phyloP scores from a whole-genome alignment of 2,888 invertebrate species.

The Hemithea aestivaria region DNA sequence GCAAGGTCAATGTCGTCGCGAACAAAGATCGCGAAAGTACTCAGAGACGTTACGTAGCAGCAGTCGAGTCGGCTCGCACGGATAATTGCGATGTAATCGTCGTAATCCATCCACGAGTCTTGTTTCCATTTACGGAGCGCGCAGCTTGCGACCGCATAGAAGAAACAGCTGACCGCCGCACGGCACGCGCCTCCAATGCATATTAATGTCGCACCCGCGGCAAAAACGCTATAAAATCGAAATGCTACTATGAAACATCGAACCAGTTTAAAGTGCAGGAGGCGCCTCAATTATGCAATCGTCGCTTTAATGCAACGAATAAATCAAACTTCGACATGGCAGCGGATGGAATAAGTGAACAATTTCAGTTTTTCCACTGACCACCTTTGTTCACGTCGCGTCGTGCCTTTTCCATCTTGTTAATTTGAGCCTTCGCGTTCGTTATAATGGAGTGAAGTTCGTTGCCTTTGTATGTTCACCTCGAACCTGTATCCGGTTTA shows the following conservation, averaged over 20 bases:
- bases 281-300: slow-evolving; percentile 62
- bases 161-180: slow-evolving; percentile 72
- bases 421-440: slow-evolving; percentile 28
- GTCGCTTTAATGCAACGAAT: slow-evolving; percentile 42
- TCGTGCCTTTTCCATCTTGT: slow-evolving; percentile 23
- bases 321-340: slow-evolving; percentile 42
- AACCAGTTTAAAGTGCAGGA: slow-evolving; percentile 59
- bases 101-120: slow-evolving; percentile 71
- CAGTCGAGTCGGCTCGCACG: slow-evolving; percentile 48
- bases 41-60: slow-evolving; percentile 52
- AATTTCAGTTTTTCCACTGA: slow-evolving; percentile 40
- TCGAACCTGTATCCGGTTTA: slow-evolving; percentile 19
- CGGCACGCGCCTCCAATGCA: slow-evolving; percentile 72
- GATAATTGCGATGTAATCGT: slow-evolving; percentile 76
- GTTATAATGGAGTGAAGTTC: slow-evolving; percentile 30
- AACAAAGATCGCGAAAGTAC: slow-evolving; percentile 76
- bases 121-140: slow-evolving; percentile 72
- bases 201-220: slow-evolving; percentile 66
- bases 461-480: slow-evolving; percentile 25
- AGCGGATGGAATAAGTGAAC: slow-evolving; percentile 27
- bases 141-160: slow-evolving; percentile 73
- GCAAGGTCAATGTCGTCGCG: slow-evolving; percentile 71
- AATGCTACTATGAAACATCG: slow-evolving; percentile 61
- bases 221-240: slow-evolving; percentile 67
- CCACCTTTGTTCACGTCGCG: slow-evolving; percentile 26